A percentile compares a stretch with the other conserved stretches of the same genome.
Conservation (phyloP, 2,888 invertebrate species). For the Sclerodermus sp. region DNA sequence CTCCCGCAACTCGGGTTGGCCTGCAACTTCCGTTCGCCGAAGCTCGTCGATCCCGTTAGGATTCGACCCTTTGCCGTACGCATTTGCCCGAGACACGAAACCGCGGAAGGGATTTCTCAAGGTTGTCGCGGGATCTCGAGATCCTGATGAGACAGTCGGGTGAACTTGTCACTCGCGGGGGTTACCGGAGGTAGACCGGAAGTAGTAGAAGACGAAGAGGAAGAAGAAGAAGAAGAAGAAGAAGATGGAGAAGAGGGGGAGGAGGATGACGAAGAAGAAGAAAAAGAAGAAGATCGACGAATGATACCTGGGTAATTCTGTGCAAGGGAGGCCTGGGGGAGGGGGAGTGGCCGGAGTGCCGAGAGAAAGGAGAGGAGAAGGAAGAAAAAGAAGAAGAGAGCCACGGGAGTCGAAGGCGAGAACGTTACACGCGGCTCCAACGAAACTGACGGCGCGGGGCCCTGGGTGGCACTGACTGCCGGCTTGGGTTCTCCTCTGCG, state of each 20-base stretch:
- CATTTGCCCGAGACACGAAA: no score
- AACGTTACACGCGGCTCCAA: slow-evolving; percentile 27
- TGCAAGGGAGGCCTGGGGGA: neutral
- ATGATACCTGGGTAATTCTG: no score
- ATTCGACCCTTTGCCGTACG: no score
- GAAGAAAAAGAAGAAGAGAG: neutral
- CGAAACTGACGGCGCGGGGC: slow-evolving; percentile 50
- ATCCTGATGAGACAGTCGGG: no score
- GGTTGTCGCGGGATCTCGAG: no score
- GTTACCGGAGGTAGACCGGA: neutral
- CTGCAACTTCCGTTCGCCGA: no score
- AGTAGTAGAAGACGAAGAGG: neutral
- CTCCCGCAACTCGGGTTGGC: no score
- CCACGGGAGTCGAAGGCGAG: neutral
- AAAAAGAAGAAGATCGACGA: slow-evolving; percentile 5
- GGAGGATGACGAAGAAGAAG: slow-evolving; percentile 5
- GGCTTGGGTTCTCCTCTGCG: slow-evolving; percentile 27
- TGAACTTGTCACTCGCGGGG: no score
- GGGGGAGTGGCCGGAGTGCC: slow-evolving; percentile 4
- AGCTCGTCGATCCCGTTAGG: no score
- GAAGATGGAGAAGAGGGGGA: slow-evolving; percentile 6
- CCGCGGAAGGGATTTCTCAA: no score
- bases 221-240: neutral
- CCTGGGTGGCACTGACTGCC: slow-evolving; percentile 52
- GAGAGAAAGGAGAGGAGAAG: slow-evolving; percentile 19